Evolutionary conservation across 2,888 invertebrate species (phyloP).

Genomic region (Drosophila diplacantha): DNA sequence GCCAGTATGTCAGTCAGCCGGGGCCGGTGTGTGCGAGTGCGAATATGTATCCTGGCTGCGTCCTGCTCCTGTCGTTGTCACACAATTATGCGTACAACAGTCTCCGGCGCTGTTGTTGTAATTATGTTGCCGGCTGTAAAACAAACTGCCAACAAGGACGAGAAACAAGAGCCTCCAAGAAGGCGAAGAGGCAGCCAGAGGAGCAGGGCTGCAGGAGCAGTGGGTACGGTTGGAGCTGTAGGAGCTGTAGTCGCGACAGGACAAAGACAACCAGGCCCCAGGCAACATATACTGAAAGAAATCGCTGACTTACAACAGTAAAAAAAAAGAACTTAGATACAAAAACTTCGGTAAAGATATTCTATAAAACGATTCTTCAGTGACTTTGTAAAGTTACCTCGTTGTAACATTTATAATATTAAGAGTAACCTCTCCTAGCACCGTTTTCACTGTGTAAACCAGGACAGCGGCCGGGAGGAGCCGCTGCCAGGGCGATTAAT

Average conservation of each 20-base stretch:
- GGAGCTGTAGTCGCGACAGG: constrained; percentile 23
- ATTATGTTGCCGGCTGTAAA: constrained; percentile 61
- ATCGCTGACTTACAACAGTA: too few species aligned
- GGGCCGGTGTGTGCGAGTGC: constrained; percentile 31
- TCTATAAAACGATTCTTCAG: background rate
- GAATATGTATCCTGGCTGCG: constrained; percentile 37
- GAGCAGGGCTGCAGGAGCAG: background rate
- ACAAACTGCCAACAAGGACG: constrained; percentile 63
- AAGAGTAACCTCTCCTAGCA: background rate
- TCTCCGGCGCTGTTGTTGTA: constrained; percentile 59
- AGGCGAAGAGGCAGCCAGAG: constrained; percentile 16
- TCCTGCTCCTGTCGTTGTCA: constrained; percentile 57
- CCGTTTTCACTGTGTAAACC: background rate
- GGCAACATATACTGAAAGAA: constrained; percentile 19
- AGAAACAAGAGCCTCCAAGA: constrained; percentile 27
- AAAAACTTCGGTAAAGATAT: background rate
- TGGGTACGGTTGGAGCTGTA: background rate
- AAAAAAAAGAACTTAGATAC: background rate
- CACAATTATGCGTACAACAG: constrained; percentile 68
- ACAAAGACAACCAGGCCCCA: constrained; percentile 28
- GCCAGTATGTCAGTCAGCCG: constrained; percentile 20
- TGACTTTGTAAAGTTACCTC: background rate
- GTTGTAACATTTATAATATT: background rate
- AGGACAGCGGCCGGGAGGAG: constrained; percentile 19
- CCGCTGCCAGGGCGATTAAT: constrained; percentile 64